Evolutionary conservation across 2,113 vertebrate genomes (phyloP).

Genomic region (Dolichotis patagonum): DNA sequence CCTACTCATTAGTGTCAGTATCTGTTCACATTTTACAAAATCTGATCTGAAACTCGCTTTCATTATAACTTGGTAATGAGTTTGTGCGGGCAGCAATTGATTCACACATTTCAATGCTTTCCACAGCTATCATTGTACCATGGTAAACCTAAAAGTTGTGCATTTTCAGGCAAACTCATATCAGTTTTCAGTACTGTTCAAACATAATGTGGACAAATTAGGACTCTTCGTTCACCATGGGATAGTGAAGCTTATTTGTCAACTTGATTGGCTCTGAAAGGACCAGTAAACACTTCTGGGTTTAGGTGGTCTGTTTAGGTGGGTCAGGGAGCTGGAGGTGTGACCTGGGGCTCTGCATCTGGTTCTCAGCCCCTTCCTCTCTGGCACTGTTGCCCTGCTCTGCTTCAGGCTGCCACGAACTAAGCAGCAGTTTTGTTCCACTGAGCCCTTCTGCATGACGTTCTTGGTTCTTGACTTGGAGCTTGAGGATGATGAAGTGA

Average conservation of each 20-base stretch:
- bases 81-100: background rate
- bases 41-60: conserved; percentile 50
- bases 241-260: background rate
- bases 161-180: background rate
- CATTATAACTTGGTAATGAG: conserved; percentile 59
- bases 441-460: background rate
- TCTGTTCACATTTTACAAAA: conserved; percentile 40
- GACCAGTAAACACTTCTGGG: background rate
- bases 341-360: background rate
- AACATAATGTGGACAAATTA: background rate
- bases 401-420: background rate
- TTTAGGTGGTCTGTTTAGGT: background rate
- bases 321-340: background rate
- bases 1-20: conserved; percentile 41
- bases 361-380: background rate
- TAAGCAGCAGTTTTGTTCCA: background rate
- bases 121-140: background rate
- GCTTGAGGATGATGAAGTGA: background rate
- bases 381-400: background rate
- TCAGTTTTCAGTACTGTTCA: background rate
- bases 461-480: background rate
- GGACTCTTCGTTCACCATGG: background rate
- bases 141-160: background rate
- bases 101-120: background rate
- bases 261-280: background rate